Conservation (phyloP, 2,797 vertebrate species). For the Alcedo atthis region DNA sequence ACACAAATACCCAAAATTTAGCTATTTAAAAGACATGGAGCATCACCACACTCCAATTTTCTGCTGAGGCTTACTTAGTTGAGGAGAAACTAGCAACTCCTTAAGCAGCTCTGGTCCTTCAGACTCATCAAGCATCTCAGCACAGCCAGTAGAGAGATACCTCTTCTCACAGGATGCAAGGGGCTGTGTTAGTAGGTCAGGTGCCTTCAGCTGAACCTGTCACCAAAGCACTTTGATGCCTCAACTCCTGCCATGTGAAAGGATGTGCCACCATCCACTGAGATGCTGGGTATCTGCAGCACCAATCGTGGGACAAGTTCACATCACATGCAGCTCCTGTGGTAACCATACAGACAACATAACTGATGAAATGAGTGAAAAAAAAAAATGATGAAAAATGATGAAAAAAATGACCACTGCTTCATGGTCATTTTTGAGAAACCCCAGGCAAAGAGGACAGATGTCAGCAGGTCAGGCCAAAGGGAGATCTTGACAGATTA, state of each 20-base stretch:
- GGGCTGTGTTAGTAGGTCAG: neutral
- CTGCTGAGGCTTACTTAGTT: neutral
- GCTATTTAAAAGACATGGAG: neutral
- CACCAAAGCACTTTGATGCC: neutral
- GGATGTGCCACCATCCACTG: neutral
- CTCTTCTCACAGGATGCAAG: neutral
- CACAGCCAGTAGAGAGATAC: neutral
- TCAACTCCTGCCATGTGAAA: neutral
- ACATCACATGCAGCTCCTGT: too few relatives aligned
- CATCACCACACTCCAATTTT: neutral
- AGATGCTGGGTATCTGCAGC: neutral
- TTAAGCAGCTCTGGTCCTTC: neutral
- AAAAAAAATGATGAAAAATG: too few relatives aligned
- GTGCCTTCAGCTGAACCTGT: neutral
- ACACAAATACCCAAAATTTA: neutral
- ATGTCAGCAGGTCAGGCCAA: neutral
- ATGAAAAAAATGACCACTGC: neutral
- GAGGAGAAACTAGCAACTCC: neutral
- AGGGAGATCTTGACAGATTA: neutral
- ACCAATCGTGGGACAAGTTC: fast-evolving
- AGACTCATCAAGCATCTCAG: neutral
- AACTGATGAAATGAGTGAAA: too few relatives aligned
- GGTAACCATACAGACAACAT: too few relatives aligned
- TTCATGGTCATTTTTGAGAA: neutral
- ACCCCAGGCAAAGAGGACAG: neutral